A percentile compares a stretch with the other conserved stretches of the same genome.
Conservation (phyloP, 1,140 invertebrate species). For the Cyclina sinensis region DNA sequence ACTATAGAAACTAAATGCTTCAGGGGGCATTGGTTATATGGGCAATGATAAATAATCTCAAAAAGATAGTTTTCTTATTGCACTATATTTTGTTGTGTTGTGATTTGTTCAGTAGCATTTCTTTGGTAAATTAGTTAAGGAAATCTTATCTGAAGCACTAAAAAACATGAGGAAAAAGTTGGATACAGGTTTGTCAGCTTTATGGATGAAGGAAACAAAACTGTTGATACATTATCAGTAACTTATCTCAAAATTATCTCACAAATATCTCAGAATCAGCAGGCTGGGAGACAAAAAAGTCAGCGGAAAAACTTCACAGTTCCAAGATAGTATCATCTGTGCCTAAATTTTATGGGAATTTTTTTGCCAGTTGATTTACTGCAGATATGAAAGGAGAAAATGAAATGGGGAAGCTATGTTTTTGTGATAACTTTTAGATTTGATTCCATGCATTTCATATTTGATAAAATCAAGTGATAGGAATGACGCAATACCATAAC, state of each 20-base stretch:
- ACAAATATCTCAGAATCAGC: constrained; percentile 9
- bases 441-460: constrained; percentile 44
- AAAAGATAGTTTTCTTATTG: too few relatives aligned
- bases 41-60: too few relatives aligned
- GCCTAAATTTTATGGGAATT: constrained; percentile 21
- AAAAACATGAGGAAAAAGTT: background rate
- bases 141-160: too few relatives aligned
- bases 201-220: constrained; percentile 30
- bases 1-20: too few relatives aligned
- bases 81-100: too few relatives aligned
- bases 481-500: constrained; percentile 1
- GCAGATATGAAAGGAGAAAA: constrained; percentile 11
- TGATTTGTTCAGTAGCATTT: too few relatives aligned
- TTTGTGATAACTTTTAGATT: constrained; percentile 12
- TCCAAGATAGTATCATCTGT: constrained; percentile 21
- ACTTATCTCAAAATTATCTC: constrained; percentile 40
- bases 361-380: constrained; percentile 8
- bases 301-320: background rate
- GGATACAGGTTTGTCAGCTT: background rate
- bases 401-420: background rate
- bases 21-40: too few relatives aligned
- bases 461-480: background rate
- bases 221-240: constrained; percentile 39
- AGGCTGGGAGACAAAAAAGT: constrained; percentile 38
- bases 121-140: too few relatives aligned